phyloP scores from a whole-genome alignment of 2,888 invertebrate genomes.

The Tridacna crocea region DNA sequence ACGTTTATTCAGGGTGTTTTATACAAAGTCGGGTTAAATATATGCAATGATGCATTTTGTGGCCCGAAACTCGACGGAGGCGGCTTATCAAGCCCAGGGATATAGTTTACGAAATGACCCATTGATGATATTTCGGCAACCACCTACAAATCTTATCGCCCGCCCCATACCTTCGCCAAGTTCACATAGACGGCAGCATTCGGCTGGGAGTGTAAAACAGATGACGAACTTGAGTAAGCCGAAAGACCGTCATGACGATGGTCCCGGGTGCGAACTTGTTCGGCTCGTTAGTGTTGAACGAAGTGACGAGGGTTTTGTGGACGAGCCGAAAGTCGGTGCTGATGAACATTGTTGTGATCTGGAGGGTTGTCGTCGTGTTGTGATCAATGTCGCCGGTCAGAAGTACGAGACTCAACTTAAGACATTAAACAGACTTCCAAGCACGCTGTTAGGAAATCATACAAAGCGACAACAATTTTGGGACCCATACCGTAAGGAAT shows the following conservation, averaged over 20 bases:
- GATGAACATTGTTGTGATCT: constrained; percentile 71
- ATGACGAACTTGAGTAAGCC: not conserved
- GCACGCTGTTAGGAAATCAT: constrained; percentile 81
- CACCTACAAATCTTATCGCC: constrained; percentile 34
- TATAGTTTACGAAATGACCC: constrained; percentile 53
- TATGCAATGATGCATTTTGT: constrained; percentile 58
- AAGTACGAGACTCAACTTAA: constrained; percentile 82
- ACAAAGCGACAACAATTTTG: constrained; percentile 77
- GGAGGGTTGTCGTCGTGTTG: constrained; percentile 74
- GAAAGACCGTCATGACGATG: not conserved
- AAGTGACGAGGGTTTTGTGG: constrained; percentile 9
- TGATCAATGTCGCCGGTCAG: constrained; percentile 81
- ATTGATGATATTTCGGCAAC: constrained; percentile 43
- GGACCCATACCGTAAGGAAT: constrained; percentile 79
- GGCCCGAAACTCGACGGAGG: constrained; percentile 51
- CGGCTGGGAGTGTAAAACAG: constrained; percentile 34
- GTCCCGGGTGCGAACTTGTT: not conserved
- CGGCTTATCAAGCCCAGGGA: constrained; percentile 47
- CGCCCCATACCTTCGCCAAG: constrained; percentile 11
- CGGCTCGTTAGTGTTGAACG: constrained; percentile 24
- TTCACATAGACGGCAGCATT: constrained; percentile 34
- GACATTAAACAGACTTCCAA: constrained; percentile 81
- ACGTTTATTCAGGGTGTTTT: no score
- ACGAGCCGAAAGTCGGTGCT: not conserved
- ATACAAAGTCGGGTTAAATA: no score